Conservation (phyloP, 2,113 vertebrate species). For the Oreochromis spilurus region DNA sequence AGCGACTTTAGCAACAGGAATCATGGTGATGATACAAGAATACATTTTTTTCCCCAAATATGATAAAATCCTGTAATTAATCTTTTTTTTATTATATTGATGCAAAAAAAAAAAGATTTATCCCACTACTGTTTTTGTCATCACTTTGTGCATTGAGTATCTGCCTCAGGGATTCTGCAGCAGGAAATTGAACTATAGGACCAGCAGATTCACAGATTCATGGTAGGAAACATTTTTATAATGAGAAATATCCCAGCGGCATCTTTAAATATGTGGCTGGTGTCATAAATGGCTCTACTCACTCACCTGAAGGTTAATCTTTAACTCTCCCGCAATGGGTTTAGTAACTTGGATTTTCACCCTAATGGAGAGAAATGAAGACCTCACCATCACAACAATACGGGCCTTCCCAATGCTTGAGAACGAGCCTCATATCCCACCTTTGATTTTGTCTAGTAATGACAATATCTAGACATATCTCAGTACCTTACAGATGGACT, state of each 20-base stretch:
- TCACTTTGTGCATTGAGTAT: neutral
- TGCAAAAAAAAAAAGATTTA: neutral
- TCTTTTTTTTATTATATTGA: neutral
- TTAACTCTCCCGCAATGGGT: neutral
- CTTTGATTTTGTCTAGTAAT: neutral
- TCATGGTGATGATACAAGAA: neutral
- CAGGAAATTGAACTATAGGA: neutral
- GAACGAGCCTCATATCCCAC: neutral
- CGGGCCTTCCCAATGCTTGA: neutral
- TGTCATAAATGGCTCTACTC: neutral
- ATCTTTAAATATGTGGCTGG: neutral
- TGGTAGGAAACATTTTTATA: neutral
- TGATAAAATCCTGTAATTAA: neutral
- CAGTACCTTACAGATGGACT: neutral
- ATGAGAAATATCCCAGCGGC: neutral
- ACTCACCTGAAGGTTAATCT: neutral
- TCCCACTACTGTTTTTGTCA: neutral
- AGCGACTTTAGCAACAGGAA: neutral
- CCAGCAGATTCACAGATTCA: rapidly evolving
- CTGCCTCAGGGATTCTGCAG: neutral
- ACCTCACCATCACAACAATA: neutral
- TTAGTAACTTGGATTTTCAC: neutral
- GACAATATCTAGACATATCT: neutral
- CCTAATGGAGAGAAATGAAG: neutral
- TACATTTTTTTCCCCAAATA: neutral